phyloP scores from a whole-genome alignment of 2,888 invertebrate species.

The Apamea sordens region DNA sequence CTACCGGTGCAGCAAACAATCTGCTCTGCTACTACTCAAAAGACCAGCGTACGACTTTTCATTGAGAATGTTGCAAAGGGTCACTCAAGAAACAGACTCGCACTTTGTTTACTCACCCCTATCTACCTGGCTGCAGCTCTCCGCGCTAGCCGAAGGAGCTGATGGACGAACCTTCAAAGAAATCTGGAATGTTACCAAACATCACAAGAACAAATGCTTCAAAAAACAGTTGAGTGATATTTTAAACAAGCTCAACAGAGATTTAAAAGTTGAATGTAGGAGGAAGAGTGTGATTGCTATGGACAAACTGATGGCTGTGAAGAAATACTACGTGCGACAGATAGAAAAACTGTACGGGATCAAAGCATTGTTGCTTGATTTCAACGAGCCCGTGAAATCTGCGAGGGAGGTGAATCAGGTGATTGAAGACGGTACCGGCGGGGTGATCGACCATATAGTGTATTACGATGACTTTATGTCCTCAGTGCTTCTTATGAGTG shows the following conservation, averaged over 20 bases:
- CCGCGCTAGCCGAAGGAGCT: slow-evolving; percentile 79
- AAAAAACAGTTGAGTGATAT: slow-evolving; percentile 72
- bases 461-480: slow-evolving; percentile 76
- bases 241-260: slow-evolving; percentile 71
- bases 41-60: slow-evolving; percentile 80
- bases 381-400: slow-evolving; percentile 69
- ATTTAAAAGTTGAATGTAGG: slow-evolving; percentile 68
- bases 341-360: slow-evolving; percentile 71
- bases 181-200: slow-evolving; percentile 76
- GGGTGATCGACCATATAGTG: slow-evolving; percentile 68
- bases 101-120: slow-evolving; percentile 84
- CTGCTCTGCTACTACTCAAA: slow-evolving; percentile 72
- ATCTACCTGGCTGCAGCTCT: slow-evolving; percentile 80
- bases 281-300: slow-evolving; percentile 75
- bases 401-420: slow-evolving; percentile 72
- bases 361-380: slow-evolving; percentile 74
- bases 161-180: slow-evolving; percentile 73
- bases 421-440: slow-evolving; percentile 69
- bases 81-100: slow-evolving; percentile 72
- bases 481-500: slow-evolving; percentile 75
- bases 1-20: slow-evolving; percentile 71
- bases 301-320: slow-evolving; percentile 75
- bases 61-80: slow-evolving; percentile 76
- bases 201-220: slow-evolving; percentile 75
- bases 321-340: slow-evolving; percentile 70